A percentile compares a stretch with the other conserved stretches of the same genome.
These are phyloP conservation scores for Ectropis grisescens DNA, from an alignment of 1,140 invertebrate genomes.

Conservation along the genomic window DNA sequence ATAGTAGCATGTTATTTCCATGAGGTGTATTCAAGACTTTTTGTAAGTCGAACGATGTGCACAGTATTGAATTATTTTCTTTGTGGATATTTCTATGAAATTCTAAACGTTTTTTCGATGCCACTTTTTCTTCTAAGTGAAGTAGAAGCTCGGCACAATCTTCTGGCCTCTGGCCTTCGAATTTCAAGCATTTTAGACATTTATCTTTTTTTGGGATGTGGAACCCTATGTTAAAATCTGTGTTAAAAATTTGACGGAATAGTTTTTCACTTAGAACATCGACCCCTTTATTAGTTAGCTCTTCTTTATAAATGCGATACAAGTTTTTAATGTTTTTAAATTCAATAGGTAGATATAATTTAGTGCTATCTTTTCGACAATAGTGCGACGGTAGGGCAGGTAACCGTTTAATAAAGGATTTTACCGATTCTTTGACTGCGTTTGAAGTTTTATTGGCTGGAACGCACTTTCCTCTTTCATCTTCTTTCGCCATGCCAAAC, in stretches of 20 bases:
- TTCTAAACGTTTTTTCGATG: slow-evolving; percentile 4
- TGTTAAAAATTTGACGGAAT: slow-evolving; percentile 19
- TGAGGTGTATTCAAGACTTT: too few relatives aligned
- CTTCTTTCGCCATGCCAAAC: slow-evolving; percentile 11
- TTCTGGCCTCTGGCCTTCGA: slow-evolving; percentile 7
- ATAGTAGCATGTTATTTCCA: slow-evolving; percentile 15
- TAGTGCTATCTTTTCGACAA: slow-evolving; percentile 10
- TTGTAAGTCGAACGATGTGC: slow-evolving; percentile 20
- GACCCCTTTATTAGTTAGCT: too few relatives aligned
- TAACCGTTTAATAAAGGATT: slow-evolving; percentile 15
- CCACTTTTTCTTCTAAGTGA: slow-evolving; percentile 11
- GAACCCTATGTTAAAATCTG: slow-evolving; percentile 25
- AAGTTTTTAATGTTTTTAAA: slow-evolving; percentile 16
- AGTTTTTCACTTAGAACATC: slow-evolving; percentile 16
- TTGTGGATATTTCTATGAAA: slow-evolving; percentile 5
- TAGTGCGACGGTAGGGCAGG: slow-evolving; percentile 22
- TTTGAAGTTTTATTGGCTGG: too few relatives aligned
- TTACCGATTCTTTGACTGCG: slow-evolving; percentile 9
- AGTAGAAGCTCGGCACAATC: slow-evolving; percentile 4
- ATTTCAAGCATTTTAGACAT: slow-evolving; percentile 11
- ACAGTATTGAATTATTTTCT: slow-evolving; percentile 7
- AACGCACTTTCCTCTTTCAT: slow-evolving; percentile 15
- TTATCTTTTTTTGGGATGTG: slow-evolving; percentile 30
- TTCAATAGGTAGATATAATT: slow-evolving; percentile 15
- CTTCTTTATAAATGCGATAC: slow-evolving; percentile 13